Percentiles rank a stretch among this genome's conserved stretches.
Conservation (phyloP, 2,797 vertebrate genomes). For the Tarsius wallacei region DNA sequence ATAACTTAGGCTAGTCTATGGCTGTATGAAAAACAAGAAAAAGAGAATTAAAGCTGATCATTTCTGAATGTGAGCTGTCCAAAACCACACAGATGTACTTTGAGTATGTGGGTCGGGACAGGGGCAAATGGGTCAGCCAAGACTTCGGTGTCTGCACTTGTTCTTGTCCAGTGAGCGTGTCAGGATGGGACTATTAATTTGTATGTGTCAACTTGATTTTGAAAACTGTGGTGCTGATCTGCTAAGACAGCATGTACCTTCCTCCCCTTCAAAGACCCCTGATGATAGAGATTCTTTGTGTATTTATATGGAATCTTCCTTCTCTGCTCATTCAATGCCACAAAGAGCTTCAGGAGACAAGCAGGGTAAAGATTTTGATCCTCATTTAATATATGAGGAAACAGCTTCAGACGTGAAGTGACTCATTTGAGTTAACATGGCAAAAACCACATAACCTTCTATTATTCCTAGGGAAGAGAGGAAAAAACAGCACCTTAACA, state of each 20-base stretch:
- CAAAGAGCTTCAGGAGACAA: conserved; percentile 1
- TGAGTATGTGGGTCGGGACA: not conserved
- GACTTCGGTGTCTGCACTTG: not conserved
- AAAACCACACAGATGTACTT: not conserved
- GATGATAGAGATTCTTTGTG: not conserved
- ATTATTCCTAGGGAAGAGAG: not conserved
- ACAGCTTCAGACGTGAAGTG: conserved; percentile 27
- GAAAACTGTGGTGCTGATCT: not conserved
- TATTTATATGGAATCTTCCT: not conserved
- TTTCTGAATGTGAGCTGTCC: not conserved
- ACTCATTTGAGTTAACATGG: conserved; percentile 34
- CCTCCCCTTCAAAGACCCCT: not conserved
- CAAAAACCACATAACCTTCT: conserved; percentile 23
- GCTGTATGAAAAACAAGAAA: not conserved
- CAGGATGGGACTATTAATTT: not conserved
- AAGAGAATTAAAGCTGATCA: conserved; percentile 32
- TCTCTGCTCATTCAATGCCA: not conserved
- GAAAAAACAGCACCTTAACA: not conserved
- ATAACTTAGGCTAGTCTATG: not conserved
- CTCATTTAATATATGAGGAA: not conserved
- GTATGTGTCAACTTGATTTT: not conserved
- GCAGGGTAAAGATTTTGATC: not conserved
- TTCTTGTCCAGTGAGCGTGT: not conserved
- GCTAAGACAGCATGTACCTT: not conserved
- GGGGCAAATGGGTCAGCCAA: not conserved